A percentile compares a stretch with the other conserved stretches of the same genome.
phyloP scores from a whole-genome alignment of 2,113 vertebrate genomes.

The Engraulis encrasicolus region DNA sequence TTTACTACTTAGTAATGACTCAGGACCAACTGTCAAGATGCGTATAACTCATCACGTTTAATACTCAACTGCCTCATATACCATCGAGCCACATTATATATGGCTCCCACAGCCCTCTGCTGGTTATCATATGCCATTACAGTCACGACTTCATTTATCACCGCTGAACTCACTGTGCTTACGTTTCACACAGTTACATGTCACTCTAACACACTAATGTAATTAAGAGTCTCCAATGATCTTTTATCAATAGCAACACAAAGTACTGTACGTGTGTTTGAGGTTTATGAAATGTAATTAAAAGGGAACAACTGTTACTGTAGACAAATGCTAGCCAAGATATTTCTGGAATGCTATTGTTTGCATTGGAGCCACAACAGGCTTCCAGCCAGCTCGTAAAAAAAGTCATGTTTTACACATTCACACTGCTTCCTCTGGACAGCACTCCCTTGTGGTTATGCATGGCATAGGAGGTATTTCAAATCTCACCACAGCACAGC shows the following conservation, averaged over 20 bases:
- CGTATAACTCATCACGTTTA: too few species aligned
- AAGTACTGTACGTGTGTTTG: neutral
- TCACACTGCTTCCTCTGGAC: neutral
- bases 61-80: too few species aligned
- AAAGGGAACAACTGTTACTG: neutral
- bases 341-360: neutral
- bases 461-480: too few species aligned
- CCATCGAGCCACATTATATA: too few species aligned
- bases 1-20: too few species aligned
- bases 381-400: too few species aligned
- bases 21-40: too few species aligned
- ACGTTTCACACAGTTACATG: neutral
- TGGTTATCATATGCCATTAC: neutral
- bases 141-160: neutral
- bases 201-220: neutral
- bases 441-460: neutral
- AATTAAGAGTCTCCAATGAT: neutral
- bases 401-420: neutral
- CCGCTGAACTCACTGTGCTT: neutral
- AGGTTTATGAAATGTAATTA: neutral
- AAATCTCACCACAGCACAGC: too few species aligned
- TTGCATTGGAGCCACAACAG: neutral
- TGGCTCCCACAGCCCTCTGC: too few species aligned
- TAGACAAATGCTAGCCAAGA: neutral
- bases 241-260: neutral